Evolutionary conservation across 2,797 vertebrate genomes (phyloP), one percentile per base, ranked within the genome.

Genomic region (Discoglossus pictus): DNA sequence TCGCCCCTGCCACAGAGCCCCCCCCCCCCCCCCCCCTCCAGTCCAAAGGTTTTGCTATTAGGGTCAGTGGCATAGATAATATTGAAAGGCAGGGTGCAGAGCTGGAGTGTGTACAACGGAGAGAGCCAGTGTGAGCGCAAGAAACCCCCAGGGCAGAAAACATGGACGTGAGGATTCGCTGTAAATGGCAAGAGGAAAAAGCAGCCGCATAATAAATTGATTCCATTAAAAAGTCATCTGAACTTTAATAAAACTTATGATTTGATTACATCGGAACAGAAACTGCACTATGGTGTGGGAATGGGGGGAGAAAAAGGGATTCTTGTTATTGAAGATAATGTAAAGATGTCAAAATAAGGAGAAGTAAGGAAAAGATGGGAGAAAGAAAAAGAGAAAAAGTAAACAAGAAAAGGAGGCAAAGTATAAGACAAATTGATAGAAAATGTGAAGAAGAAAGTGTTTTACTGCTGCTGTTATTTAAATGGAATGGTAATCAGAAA

Each of bases 161-260:
- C 68, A 64, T 52, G 53, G 61, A 64, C 18, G 61, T 36, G 18
- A 71, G 53, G 53, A 55, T 35, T 64, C 25, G 25, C 43, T 23
- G 60, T 59, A 71, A 71, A 71, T 64, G 87, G 86, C 86, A 87
- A 79, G 74, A 86, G 76, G 64, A 78, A 84, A 80, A 85, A 80
- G 80, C 84, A 79, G 52, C 76, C 75, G 55, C 70, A 64, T 81
- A 81, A 85, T 85, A 86, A 88, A 88, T 86, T 89, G 87, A 87
- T 89, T 88, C 84, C 84, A 88, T 90, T 90, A 90, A 87, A 87
- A 89, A 89, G 83, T 88, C 86, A 90, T 90, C 86, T 89, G 81
- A 79, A 88, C 88, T 90, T 87, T 90, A 90, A 90, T 90, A 88
- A 88, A 88, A 87, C 83, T 88, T 90, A 83, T 81, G 80, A 88